Conservation (phyloP, 2,888 invertebrate species). For the Alviniconcha strummeri region DNA sequence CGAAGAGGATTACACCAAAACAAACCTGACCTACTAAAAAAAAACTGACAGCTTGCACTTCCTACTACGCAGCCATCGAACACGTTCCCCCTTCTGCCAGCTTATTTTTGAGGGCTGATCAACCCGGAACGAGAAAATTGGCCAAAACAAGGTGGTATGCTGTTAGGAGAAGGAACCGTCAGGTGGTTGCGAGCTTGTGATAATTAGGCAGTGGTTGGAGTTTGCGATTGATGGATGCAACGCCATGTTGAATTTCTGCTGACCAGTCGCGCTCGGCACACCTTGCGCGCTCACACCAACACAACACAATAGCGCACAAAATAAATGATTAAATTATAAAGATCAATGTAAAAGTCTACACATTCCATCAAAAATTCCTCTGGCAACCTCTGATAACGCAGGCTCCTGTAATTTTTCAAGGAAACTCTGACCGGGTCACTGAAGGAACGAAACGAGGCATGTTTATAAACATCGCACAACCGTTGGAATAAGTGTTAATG, state of each 20-base stretch:
- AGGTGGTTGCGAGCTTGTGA: constrained; percentile 37
- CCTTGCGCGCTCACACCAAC: neutral
- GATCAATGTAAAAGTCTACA: neutral
- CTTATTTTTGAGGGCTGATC: neutral
- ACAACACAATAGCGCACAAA: neutral
- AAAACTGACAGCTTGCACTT: constrained; percentile 45
- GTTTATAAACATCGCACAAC: constrained; percentile 22
- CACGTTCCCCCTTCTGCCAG: neutral
- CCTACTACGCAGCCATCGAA: constrained; percentile 28
- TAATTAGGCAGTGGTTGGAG: constrained; percentile 41
- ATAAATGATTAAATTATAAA: neutral
- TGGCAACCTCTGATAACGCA: constrained; percentile 21
- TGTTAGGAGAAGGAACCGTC: constrained; percentile 10
- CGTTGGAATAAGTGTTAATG: neutral
- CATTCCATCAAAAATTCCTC: constrained; percentile 18
- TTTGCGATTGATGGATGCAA: constrained; percentile 40
- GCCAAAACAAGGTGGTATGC: neutral
- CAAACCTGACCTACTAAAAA: constrained; percentile 43
- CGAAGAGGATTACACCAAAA: constrained; percentile 38
- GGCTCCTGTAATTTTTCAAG: constrained; percentile 36
- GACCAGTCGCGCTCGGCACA: constrained; percentile 36
- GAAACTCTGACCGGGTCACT: constrained; percentile 42
- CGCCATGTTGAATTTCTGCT: constrained; percentile 58
- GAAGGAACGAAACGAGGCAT: constrained; percentile 32
- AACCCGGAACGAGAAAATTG: neutral